Evolutionary conservation across 2,797 vertebrate genomes (phyloP), one percentile per base, ranked within the genome.

Genomic region (Myoxocephalus aenaeus): DNA sequence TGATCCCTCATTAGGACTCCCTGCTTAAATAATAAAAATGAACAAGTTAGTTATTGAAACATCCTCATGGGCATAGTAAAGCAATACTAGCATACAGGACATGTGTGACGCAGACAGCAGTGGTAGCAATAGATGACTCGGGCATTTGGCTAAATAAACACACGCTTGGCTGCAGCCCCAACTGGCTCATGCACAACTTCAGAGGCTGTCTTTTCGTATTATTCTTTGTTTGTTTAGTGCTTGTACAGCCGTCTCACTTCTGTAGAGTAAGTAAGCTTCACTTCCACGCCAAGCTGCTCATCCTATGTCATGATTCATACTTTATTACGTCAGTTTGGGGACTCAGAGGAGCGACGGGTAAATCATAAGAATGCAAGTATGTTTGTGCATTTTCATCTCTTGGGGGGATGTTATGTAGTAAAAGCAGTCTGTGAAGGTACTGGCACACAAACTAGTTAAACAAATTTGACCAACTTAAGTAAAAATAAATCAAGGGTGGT

Each of bases 151-250:
- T 79, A 84, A 81, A 90, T 90, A 67, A 88, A 27, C 71, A 75
- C 71, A 92, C 38, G 89, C 90, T 73, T 67, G 78, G 87, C 85
- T 70, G 81, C 83, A 89, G 87, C 82, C 66, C 64, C 79, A 85
- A 83, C 84, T 79, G 70, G 14, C 76, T 84, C 48, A 1, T 73
- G 72, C 15, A 81, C 83, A 80, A 73, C 65, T 87, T 81, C 79
- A 85, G 78, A 86, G 73, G 66, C 57, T 18, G 32, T 90, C 89
- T 89, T 80, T 89, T 86, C 71, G 18, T 54, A 87, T 92, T 67
- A 84, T 48, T 38, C 12, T 61, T 77, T 80, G 53, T 75, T 75
- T 79, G 17, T 75, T 82, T 81, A 18, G 70, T 84, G 79, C 73
- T 77, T 76, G 18, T 84, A 72, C 8, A 79, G 77, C 79, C 67